Base-by-base conservation (phyloP, 2,113 vertebrate genomes). In the Dunckerocampus dactyliophorus region DNA sequence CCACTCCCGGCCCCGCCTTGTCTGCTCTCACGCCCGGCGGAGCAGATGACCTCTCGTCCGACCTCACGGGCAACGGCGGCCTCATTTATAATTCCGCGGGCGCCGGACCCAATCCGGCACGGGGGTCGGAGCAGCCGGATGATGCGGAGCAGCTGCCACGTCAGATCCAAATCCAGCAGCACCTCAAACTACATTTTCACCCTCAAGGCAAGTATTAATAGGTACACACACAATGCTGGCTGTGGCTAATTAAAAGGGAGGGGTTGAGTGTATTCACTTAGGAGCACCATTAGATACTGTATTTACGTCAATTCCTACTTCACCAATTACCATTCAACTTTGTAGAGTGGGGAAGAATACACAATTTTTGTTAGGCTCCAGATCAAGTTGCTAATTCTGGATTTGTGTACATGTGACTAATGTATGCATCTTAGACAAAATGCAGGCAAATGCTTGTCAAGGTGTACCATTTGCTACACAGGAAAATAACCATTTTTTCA, bases 111-210 rank as follows among this genome's bases (percentile, higher is more conserved):
- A 62, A 13, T 1, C 71, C 60, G 13, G 19, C 53, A 13, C 63
- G 63, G 39, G 65, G 19, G 49, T 19, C 63, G 0, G 81, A 82
- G 47, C 61, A 73, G 6, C 54, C 80, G 0, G 74, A 84, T 0
- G 75, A 82, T 16, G 20, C 66, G 6, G 62, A 83, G 63, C 73
- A 82, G 28, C 72, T 71, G 67, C 74, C 85, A 9, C 85, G 75
- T 24, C 85, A 88, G 76, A 79, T 90, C n/a, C 82, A 89, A 67
- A 82, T 87, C 45, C 89, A 88, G 57, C 89, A 91, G 66, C 87
- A 89, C n/a, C 82, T 89, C 54, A 88, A 89, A 63, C 79, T 89
- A 51, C 81, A 87, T 69, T 82, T 89, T 51, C 85, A 89, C 45
- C 78, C 77, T 9, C 80, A 83, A 57, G 80, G 72, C 37, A 68